Evolutionary conservation across 2,888 invertebrate genomes (phyloP).

Genomic region (Tetrapedia diversipes): DNA sequence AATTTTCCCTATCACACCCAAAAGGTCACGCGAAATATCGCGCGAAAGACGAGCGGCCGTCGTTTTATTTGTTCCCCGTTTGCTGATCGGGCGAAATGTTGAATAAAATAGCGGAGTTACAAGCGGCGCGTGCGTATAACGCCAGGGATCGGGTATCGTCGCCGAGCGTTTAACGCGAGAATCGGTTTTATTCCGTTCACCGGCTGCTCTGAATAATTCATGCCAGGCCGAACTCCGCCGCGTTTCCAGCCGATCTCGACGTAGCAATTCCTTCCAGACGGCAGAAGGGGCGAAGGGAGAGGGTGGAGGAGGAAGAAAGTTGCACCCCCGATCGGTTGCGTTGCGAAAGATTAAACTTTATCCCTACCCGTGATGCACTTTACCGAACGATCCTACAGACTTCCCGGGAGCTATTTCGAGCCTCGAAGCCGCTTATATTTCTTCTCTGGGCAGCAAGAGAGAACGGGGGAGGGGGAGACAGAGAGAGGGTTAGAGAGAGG

Average conservation of each 20-base stretch:
- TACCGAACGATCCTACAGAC: slow-evolving; percentile 37
- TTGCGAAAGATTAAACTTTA: slow-evolving; percentile 59
- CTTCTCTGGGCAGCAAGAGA: too few species aligned
- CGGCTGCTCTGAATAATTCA: slow-evolving; percentile 60
- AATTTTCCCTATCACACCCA: too few species aligned
- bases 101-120: slow-evolving; percentile 42
- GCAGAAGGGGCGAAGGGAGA: too few species aligned
- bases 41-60: background rate
- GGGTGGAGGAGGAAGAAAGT: slow-evolving; percentile 29
- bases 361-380: slow-evolving; percentile 41
- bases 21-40: background rate
- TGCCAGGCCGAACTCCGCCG: slow-evolving; percentile 38
- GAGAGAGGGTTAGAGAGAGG: too few species aligned
- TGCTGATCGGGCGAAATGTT: slow-evolving; percentile 11
- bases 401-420: slow-evolving; percentile 5
- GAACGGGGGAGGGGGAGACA: too few species aligned
- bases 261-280: slow-evolving; percentile 44
- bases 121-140: slow-evolving; percentile 49
- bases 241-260: slow-evolving; percentile 37
- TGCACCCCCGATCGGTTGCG: slow-evolving; percentile 49
- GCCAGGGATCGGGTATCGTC: slow-evolving; percentile 39
- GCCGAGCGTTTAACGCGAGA: slow-evolving; percentile 61
- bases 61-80: slow-evolving; percentile 15
- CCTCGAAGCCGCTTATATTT: background rate
- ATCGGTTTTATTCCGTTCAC: slow-evolving; percentile 57